A percentile compares a stretch with the other conserved stretches of the same genome.
phyloP scores from a whole-genome alignment of 2,797 vertebrate species.

The Strix occidentalis region DNA sequence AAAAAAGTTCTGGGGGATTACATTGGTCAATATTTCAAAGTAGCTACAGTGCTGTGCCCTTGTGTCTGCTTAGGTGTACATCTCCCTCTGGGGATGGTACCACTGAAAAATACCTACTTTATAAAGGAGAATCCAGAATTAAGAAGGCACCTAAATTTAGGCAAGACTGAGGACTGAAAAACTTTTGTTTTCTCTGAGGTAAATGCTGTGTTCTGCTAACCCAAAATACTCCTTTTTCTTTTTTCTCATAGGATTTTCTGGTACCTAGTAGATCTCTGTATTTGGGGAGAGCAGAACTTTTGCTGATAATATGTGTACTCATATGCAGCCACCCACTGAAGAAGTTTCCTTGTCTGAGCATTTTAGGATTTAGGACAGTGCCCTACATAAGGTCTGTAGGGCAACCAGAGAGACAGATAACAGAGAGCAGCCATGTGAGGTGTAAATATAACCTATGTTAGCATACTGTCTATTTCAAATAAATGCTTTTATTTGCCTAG shows the following conservation, averaged over 20 bases:
- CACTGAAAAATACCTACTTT: neutral
- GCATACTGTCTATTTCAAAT: neutral
- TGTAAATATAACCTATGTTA: neutral
- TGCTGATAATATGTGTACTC: neutral
- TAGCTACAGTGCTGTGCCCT: neutral
- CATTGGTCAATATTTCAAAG: neutral
- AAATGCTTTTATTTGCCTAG: neutral
- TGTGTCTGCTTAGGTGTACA: neutral
- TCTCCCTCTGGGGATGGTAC: rapidly evolving
- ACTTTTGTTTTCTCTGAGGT: neutral
- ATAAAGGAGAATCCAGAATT: neutral
- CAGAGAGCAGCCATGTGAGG: neutral
- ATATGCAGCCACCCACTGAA: neutral
- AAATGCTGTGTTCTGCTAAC: neutral
- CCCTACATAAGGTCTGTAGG: neutral
- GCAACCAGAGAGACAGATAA: neutral
- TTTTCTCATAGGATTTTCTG: neutral
- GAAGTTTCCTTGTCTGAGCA: neutral
- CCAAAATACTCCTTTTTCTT: neutral
- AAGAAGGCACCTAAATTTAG: neutral
- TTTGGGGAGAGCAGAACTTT: neutral
- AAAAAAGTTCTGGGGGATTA: rapidly evolving
- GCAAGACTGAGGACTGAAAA: neutral
- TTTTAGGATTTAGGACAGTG: neutral
- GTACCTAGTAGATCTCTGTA: neutral